These are phyloP conservation scores for Rhadina sibilatrix DNA, from an alignment of 2,113 vertebrate species.

Conservation along the genomic window DNA sequence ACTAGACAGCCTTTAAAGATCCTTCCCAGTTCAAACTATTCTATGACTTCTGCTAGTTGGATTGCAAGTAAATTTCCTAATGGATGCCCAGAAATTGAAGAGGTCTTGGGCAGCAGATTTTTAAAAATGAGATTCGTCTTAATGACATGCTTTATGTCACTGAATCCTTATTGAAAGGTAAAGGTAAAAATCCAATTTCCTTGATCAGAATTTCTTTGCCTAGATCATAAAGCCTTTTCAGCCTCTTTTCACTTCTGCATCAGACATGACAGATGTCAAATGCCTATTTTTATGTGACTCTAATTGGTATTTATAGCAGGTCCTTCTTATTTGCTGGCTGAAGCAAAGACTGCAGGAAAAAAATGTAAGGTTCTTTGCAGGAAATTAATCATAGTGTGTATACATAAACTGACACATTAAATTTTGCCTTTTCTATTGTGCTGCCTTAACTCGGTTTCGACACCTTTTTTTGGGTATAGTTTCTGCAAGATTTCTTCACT, in stretches of 20 bases:
- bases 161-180: background rate
- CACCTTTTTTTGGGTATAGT: background rate
- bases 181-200: background rate
- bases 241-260: background rate
- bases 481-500: background rate
- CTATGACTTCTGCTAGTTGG: background rate
- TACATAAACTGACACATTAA: background rate
- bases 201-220: background rate
- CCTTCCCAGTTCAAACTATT: background rate
- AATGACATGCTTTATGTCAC: background rate
- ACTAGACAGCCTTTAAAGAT: background rate
- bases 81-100: background rate
- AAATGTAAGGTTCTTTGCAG: background rate
- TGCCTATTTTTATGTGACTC: background rate
- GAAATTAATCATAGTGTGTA: background rate
- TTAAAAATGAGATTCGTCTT: rapidly evolving
- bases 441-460: background rate
- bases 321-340: background rate
- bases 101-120: background rate
- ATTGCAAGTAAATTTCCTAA: background rate
- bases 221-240: background rate
- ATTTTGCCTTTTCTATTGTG: background rate
- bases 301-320: background rate
- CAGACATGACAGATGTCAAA: background rate
- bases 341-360: background rate